Base-by-base conservation (phyloP, 35 echinoderm and acorn worm species). In the Apostichopus parvimensis region DNA sequence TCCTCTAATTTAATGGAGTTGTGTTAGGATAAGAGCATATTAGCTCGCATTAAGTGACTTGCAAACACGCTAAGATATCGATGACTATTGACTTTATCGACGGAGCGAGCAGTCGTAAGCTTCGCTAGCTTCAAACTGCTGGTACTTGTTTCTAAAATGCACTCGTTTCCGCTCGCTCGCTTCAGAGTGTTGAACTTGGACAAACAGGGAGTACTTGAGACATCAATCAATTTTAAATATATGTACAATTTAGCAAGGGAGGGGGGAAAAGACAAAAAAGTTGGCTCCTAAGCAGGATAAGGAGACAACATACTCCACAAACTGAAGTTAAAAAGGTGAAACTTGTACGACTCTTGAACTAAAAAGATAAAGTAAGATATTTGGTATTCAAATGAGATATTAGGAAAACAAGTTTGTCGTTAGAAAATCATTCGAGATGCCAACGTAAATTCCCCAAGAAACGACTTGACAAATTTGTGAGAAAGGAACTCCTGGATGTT, bases 11-110 rank as follows among this genome's bases (percentile, higher is more conserved):
- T 88, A 88, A 88, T 88, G 86, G 86, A 68, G 86, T 88, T 73
- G 86, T 88, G 86, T 88, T 88, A 88, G 86, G 86, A 88, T 88
- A 88, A 88, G 86, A 88, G 86, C 86, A 88, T 88, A 88, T 88
- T 88, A 88, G 86, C 86, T 88, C 86, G 86, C 58, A 88, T 88
- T 88, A 88, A 88, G 86, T 88, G 86, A 88, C 86, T 88, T 72
- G 86, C 86, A 88, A 88, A 88, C 86, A 88, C 86, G 86, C 57
- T 88, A 45, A 68, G 61, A 73, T 88, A 88, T 88, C 61, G 86
- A 88, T 88, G 86, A 72, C 61, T 88, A 88, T 88, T 88, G 86
- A 88, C 86, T 88, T 45, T 88, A 88, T 88, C 61, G 86, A 88
- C 86, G 86, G 68, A 54, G 86, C 86, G 68, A 68, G 34, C 10